A percentile compares a stretch with the other conserved stretches of the same genome.
Conservation (phyloP, 2,797 vertebrate genomes). For the Enteromius trimaculatus region DNA sequence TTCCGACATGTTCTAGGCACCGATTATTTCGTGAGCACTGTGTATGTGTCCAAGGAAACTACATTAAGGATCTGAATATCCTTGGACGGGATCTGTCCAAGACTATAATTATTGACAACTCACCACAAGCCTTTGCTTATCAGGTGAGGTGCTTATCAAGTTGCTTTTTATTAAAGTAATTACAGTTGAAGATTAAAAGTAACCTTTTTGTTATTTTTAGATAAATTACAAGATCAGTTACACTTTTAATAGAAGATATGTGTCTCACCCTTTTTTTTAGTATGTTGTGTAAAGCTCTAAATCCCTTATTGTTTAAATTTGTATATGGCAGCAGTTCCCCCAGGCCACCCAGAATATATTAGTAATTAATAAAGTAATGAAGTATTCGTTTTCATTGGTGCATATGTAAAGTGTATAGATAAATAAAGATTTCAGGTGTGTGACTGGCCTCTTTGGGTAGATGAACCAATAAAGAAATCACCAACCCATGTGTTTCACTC, state of each 20-base stretch:
- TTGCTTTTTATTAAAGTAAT: neutral
- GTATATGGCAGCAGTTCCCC: neutral
- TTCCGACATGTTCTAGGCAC: conserved; percentile 79
- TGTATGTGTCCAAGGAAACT: conserved; percentile 98
- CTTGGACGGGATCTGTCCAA: conserved; percentile 97
- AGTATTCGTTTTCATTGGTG: neutral
- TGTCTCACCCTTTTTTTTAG: no score
- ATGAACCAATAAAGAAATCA: neutral
- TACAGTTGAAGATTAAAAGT: neutral
- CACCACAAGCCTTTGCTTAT: conserved; percentile 99
- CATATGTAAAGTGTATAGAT: neutral
- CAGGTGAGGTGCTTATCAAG: conserved; percentile 80
- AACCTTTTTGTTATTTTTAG: neutral
- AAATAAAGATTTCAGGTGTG: neutral
- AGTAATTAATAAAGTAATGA: neutral
- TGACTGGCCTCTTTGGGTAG: neutral
- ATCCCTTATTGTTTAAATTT: neutral
- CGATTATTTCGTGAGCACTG: conserved; percentile 97
- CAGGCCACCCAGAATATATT: neutral
- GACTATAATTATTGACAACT: conserved; percentile 99
- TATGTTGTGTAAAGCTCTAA: neutral
- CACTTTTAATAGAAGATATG: neutral
- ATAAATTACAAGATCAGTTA: neutral
- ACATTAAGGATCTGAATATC: conserved; percentile 98
- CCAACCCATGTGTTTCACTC: neutral